Evolutionary conservation across 2,888 invertebrate genomes (phyloP).

Genomic region (Helobdella robusta): DNA sequence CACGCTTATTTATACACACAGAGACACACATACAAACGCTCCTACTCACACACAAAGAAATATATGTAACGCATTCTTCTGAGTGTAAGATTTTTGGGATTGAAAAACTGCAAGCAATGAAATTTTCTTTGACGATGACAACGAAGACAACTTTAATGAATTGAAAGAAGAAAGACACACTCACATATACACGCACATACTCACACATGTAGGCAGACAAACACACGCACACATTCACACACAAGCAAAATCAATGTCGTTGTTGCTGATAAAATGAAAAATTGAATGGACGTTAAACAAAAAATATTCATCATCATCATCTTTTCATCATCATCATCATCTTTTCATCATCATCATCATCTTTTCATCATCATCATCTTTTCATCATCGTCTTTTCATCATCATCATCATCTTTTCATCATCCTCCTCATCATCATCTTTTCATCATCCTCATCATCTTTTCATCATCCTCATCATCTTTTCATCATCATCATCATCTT

Average conservation of each 20-base stretch:
- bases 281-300: too few species aligned
- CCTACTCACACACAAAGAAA: conserved; percentile 6
- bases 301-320: too few species aligned
- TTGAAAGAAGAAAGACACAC: not conserved
- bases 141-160: too few species aligned
- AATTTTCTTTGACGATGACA: too few species aligned
- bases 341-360: too few species aligned
- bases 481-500: not conserved
- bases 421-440: not conserved
- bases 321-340: too few species aligned
- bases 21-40: not conserved
- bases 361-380: not conserved
- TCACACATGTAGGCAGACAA: not conserved
- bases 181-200: not conserved
- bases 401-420: not conserved
- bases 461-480: not conserved
- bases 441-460: not conserved
- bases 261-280: too few species aligned
- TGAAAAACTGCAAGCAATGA: too few species aligned
- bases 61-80: not conserved
- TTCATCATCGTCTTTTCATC: not conserved
- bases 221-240: conserved; percentile 9
- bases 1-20: not conserved
- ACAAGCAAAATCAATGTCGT: too few species aligned
- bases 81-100: not conserved